These are phyloP conservation scores for Eidolon helvum DNA, from an alignment of 2,113 vertebrate genomes.

Conservation along the genomic window DNA sequence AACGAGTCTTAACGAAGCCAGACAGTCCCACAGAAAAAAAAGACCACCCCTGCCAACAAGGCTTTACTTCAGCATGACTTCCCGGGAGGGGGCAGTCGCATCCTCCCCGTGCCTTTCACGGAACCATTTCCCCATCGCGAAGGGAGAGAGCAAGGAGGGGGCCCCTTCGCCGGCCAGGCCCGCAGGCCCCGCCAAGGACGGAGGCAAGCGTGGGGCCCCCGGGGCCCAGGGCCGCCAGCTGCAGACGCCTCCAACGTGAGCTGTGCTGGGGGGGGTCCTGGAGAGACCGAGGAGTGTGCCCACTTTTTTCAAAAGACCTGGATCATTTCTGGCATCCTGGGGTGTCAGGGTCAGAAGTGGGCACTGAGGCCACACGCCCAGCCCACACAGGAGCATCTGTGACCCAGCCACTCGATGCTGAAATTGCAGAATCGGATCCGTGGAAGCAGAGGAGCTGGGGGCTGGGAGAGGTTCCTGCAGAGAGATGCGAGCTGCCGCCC, in stretches of 20 bases:
- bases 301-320: neutral
- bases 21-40: constrained; percentile 27
- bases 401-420: rapidly evolving
- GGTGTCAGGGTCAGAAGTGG: neutral
- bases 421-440: neutral
- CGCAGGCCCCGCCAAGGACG: neutral
- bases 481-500: neutral
- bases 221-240: neutral
- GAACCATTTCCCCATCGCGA: neutral
- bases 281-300: neutral
- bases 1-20: constrained; percentile 37
- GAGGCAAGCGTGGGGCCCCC: neutral
- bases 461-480: neutral
- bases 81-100: neutral
- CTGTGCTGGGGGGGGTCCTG: neutral
- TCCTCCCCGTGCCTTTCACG: neutral
- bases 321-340: neutral
- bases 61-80: constrained; percentile 53
- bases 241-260: rapidly evolving
- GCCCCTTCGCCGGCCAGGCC: neutral
- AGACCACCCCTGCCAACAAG: neutral
- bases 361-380: neutral
- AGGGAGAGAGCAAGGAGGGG: neutral
- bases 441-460: neutral
- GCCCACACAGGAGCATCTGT: rapidly evolving